phyloP scores from a whole-genome alignment of 2,797 vertebrate genomes.

The Sebastes glaucus region DNA sequence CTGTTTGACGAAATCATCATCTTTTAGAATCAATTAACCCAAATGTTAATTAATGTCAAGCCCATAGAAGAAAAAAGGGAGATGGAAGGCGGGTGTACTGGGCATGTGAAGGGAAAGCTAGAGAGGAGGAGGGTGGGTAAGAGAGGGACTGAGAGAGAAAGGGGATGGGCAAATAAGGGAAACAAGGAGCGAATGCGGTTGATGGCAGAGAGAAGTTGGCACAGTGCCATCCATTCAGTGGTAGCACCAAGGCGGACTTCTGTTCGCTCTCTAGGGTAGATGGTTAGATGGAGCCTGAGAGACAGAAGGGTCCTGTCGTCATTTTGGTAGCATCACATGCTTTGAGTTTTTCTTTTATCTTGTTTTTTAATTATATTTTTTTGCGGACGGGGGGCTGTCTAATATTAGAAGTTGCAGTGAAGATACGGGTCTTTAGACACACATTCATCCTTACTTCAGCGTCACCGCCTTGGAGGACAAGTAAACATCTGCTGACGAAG shows the following conservation, averaged over 20 bases:
- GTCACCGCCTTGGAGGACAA: conserved; percentile 30
- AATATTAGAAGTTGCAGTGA: conserved; percentile 39
- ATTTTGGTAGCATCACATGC: conserved; percentile 67
- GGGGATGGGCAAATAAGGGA: conserved; percentile 90
- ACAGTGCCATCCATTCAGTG: conserved; percentile 99
- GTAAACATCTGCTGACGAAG: conserved; percentile 56
- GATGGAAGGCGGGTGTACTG: conserved; percentile 70
- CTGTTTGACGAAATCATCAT: conserved; percentile 87
- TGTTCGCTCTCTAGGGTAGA: conserved; percentile 84
- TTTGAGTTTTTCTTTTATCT: conserved; percentile 17
- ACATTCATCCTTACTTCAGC: conserved; percentile 35
- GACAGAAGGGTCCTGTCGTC: conserved; percentile 67
- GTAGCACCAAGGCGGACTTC: conserved; percentile 92
- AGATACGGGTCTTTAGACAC: conserved; percentile 27
- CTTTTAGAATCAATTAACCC: conserved; percentile 98
- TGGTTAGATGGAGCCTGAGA: conserved; percentile 89
- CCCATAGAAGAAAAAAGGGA: conserved; percentile 86
- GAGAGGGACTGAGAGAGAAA: conserved; percentile 83
- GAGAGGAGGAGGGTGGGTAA: conserved; percentile 81
- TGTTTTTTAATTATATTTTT: conserved; percentile 13
- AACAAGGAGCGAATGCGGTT: conserved; percentile 96
- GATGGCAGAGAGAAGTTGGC: conserved; percentile 96
- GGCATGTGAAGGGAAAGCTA: conserved; percentile 74
- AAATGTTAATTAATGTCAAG: conserved; percentile 98
- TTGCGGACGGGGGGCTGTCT: conserved; percentile 5